These are phyloP conservation scores for Melitaea cinxia DNA, from an alignment of 1,140 invertebrate species.

Conservation along the genomic window DNA sequence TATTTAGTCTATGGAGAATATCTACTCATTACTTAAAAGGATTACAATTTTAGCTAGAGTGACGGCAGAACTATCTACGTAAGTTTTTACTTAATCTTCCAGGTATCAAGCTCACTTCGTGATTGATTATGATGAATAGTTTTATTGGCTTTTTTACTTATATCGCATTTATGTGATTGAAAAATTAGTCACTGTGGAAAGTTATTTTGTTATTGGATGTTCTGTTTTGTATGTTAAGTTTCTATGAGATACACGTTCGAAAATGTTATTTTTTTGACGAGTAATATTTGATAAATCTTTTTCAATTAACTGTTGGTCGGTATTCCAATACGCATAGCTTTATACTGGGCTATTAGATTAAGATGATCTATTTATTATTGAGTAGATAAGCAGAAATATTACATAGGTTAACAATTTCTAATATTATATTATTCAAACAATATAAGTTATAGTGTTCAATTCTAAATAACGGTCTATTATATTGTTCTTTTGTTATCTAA, in stretches of 20 bases:
- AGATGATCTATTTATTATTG: background rate
- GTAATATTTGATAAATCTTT: too few relatives aligned
- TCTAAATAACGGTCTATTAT: too few relatives aligned
- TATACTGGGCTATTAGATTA: too few relatives aligned
- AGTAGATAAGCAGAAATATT: background rate
- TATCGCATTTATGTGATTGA: slow-evolving; percentile 4
- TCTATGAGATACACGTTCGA: too few relatives aligned
- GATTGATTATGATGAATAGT: slow-evolving; percentile 53
- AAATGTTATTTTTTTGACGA: too few relatives aligned
- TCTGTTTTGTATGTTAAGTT: too few relatives aligned
- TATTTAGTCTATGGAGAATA: slow-evolving; percentile 49
- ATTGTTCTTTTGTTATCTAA: too few relatives aligned
- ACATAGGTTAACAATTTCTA: too few relatives aligned
- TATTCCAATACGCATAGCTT: too few relatives aligned
- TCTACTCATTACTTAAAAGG: slow-evolving; percentile 78
- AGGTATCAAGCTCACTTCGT: slow-evolving; percentile 47
- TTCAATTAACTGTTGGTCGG: too few relatives aligned
- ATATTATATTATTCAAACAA: too few relatives aligned
- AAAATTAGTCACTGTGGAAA: background rate
- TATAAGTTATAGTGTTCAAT: too few relatives aligned
- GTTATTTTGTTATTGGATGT: background rate
- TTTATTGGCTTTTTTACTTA: slow-evolving; percentile 37
- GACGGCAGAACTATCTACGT: slow-evolving; percentile 37
- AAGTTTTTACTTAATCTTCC: slow-evolving; percentile 57
- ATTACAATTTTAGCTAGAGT: slow-evolving; percentile 70